Base-by-base conservation (phyloP, 2,113 vertebrate species). In the Coturnix japonica region DNA sequence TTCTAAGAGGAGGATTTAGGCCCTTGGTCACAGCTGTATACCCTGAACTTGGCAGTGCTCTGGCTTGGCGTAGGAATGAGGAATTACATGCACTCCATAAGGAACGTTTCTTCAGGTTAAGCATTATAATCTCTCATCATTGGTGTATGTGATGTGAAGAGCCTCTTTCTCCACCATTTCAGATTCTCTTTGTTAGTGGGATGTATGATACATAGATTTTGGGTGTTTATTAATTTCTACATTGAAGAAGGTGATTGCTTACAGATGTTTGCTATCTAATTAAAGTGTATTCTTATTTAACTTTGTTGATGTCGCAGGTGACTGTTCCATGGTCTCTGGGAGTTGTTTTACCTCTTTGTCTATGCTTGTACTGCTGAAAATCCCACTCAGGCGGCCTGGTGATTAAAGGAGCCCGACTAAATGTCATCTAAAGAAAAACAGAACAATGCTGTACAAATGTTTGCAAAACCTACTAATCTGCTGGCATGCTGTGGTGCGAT, bases 151-250 rank as follows among this genome's bases (percentile, higher is more conserved):
- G 46, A 37, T 49, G 19, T 70, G 47, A 70, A 51, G 25, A 37
- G 9, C 25, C 33, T 70, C 67, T 37, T 51, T 30, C 67, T 37
- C 20, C 67, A 51, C 30, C 33, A 37, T 28, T 51, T 51, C 25
- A 51, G 8, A 20, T 49, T 49, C n/a, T 37, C n/a, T 37, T 37
- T 51, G 33, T 30, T 37, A 11, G 47, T 70, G 57, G 81, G 64
- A 63, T 0, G 0, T 33, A 35, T 53, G 54, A 49, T 26, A 13
- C 3, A 3, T 49, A 60, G 2, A 22, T 71, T 61, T 72, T 63
- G n/a, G 37, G 8, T 54, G 8, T 16, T 76, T 85, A 65, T 64
- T 70, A 28, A 49, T 80, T 80, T 77, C 28, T 54, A 18, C 25
- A 3, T 7, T 83, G 54, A 33, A 80, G 14, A 20, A 33, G 23